These are phyloP conservation scores for Trichonephila clavata DNA, from an alignment of 1,140 invertebrate genomes.

Conservation along the genomic window DNA sequence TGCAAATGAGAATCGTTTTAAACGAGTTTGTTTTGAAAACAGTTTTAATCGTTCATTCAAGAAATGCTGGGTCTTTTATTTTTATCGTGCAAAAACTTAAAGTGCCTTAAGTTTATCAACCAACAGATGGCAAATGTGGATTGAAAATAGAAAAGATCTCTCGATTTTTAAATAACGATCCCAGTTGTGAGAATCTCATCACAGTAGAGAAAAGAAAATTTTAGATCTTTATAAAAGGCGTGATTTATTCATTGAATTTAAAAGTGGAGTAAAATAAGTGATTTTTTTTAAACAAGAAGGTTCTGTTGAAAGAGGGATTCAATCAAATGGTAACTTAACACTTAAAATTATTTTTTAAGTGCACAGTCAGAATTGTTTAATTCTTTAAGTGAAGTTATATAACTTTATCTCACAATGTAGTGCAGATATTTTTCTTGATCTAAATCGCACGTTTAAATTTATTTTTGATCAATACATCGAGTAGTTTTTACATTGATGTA, in stretches of 20 bases:
- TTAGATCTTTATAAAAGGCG: background rate
- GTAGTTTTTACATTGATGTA: too few species aligned
- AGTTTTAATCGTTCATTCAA: conserved; percentile 62
- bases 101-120: conserved; percentile 45
- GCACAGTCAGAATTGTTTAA: too few species aligned
- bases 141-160: conserved; percentile 13
- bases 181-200: background rate
- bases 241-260: background rate
- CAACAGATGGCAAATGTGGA: conserved; percentile 33
- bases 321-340: background rate
- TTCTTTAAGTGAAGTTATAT: too few species aligned
- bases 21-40: conserved; percentile 51
- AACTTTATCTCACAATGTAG: too few species aligned
- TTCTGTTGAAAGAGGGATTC: background rate
- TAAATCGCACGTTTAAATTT: too few species aligned
- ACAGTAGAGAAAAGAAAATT: background rate
- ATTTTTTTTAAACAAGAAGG: background rate
- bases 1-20: conserved; percentile 69
- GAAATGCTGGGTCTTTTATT: conserved; percentile 31
- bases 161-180: conserved; percentile 8
- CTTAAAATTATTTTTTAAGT: too few species aligned
- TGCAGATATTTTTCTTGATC: too few species aligned
- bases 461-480: too few species aligned
- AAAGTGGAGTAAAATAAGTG: background rate
- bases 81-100: conserved; percentile 15